These are phyloP conservation scores for Todus mexicanus DNA, from an alignment of 2,797 vertebrate species.

Conservation along the genomic window DNA sequence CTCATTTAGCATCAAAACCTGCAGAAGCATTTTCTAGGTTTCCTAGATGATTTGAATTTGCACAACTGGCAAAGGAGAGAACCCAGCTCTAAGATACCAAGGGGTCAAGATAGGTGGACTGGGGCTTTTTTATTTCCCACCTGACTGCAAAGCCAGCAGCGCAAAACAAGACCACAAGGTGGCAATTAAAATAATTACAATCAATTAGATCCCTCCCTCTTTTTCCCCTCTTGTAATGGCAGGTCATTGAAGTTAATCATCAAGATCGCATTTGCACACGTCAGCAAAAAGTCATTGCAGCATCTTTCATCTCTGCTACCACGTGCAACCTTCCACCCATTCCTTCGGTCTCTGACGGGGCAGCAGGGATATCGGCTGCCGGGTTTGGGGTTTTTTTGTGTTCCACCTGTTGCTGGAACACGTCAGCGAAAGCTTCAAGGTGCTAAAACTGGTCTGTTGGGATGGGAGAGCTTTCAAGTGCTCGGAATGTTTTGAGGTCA, in stretches of 20 bases:
- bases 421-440: background rate
- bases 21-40: background rate
- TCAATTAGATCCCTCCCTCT: background rate
- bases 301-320: conserved; percentile 16
- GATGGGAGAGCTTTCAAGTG: background rate
- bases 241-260: conserved; percentile 58
- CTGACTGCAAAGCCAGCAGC: conserved; percentile 15
- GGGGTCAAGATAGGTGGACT: too few species aligned
- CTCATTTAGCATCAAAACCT: background rate
- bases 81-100: background rate
- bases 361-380: background rate
- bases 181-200: conserved; percentile 57
- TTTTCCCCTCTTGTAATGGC: conserved; percentile 19
- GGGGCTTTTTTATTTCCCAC: background rate
- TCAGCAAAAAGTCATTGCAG: conserved; percentile 52
- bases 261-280: conserved; percentile 49
- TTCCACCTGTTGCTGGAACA: conserved; percentile 16
- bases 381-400: background rate
- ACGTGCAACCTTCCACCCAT: background rate
- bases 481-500: background rate
- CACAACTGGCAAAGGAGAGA: background rate
- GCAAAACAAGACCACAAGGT: background rate
- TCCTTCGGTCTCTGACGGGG: background rate
- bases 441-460: background rate
- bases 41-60: background rate